Conservation (phyloP, 92 coral and sea anemone species). For the Epizoanthus rinbou region DNA sequence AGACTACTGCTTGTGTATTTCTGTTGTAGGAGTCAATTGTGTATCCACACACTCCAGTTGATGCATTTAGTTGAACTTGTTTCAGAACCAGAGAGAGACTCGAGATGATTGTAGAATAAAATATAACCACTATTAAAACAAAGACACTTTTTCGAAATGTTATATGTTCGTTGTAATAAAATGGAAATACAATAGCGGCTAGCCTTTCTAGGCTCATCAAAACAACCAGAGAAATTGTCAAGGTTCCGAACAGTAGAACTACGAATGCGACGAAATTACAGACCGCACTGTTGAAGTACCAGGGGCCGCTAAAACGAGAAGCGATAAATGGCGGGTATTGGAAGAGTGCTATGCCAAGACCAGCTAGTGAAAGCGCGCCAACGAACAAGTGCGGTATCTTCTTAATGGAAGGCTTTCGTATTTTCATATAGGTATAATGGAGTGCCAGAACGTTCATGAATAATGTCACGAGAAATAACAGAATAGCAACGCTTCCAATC, state of each 20-base stretch:
- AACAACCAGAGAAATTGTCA: constrained; percentile 85
- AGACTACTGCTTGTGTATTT: constrained; percentile 67
- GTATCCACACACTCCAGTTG: constrained; percentile 82
- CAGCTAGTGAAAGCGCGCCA: constrained; percentile 84
- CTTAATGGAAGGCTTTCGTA: constrained; percentile 85
- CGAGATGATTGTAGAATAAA: constrained; percentile 67
- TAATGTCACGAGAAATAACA: constrained; percentile 74
- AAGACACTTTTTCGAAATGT: constrained; percentile 72
- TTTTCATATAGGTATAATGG: constrained; percentile 81
- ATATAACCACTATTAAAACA: constrained; percentile 45
- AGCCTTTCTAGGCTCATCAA: constrained; percentile 84
- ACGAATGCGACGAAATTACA: constrained; percentile 83
- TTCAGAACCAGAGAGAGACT: constrained; percentile 66
- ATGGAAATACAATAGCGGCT: constrained; percentile 84
- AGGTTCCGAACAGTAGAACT: constrained; percentile 76
- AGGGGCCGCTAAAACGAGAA: constrained; percentile 79
- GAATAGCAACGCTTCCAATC: constrained; percentile 60
- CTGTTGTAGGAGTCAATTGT: constrained; percentile 73
- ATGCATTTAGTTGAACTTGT: constrained; percentile 67
- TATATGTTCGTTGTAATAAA: constrained; percentile 82
- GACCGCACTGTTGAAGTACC: constrained; percentile 65
- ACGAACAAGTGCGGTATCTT: constrained; percentile 87
- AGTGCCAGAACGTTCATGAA: constrained; percentile 77
- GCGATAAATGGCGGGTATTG: constrained; percentile 80
- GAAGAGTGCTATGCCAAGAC: constrained; percentile 81